phyloP scores from a whole-genome alignment of 2,888 invertebrate genomes.

The Aradus depressus region DNA sequence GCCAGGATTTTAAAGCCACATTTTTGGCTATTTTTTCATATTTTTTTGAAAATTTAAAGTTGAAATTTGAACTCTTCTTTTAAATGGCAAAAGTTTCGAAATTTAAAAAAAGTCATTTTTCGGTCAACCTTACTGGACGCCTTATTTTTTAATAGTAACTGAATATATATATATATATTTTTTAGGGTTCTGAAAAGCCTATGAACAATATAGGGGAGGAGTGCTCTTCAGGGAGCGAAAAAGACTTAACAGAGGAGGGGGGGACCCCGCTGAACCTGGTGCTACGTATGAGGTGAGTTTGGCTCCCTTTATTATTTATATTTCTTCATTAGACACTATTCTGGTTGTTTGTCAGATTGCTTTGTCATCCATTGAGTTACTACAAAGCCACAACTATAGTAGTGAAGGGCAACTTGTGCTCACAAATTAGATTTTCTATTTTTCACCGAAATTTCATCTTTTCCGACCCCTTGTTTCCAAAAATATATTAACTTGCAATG shows the following conservation, averaged over 20 bases:
- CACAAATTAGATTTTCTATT: too few species aligned
- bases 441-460: too few species aligned
- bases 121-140: neutral
- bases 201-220: conserved; percentile 39
- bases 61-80: neutral
- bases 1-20: too few species aligned
- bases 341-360: too few species aligned
- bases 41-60: neutral
- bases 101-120: neutral
- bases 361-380: too few species aligned
- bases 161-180: conserved; percentile 9
- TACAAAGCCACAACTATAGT: too few species aligned
- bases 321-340: too few species aligned
- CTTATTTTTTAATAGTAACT: neutral
- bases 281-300: conserved; percentile 74
- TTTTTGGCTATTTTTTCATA: conserved; percentile 4
- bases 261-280: conserved; percentile 58
- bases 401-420: too few species aligned
- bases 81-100: neutral
- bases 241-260: conserved; percentile 35
- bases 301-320: conserved; percentile 25
- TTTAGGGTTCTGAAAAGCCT: conserved; percentile 35
- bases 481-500: too few species aligned
- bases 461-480: too few species aligned
- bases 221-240: conserved; percentile 38